Base-by-base conservation (phyloP, 2,888 invertebrate species). In the Fabriciana adippe region DNA sequence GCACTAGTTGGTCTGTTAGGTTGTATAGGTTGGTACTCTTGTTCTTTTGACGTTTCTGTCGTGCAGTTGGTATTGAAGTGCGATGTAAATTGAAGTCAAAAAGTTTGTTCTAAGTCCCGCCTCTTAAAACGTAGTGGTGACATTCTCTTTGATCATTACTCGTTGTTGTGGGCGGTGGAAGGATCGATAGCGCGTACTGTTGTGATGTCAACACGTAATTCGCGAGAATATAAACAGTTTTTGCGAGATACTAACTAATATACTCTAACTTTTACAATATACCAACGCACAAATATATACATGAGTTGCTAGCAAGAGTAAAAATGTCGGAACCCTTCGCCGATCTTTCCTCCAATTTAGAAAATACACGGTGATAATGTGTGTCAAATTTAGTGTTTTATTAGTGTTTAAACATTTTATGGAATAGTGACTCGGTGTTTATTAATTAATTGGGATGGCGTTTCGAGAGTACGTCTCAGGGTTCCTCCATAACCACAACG, bases 311-410 rank as follows among this genome's bases (percentile, higher is more conserved):
- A 67, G 45, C 21, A 70, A 64, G 59, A 68, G 61, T 62, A 61
- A 72, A 69, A 69, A 78, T 78, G 78, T 72, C 69, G 56, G 71
- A 71, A 61, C 66, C 63, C 48, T 69, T 55, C 51, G 59, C 64
- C 60, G 61, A 54, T 68, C 71, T 75, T 73, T 78, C 71, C 70
- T 78, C 76, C 72, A 69, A 69, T 70, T 74, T 77, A 74, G 68
- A 66, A 69, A 72, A 75, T 75, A 77, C 75, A 82, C 80, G 83
- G 90, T 90, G 89, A 91, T 91, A 89, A 91, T 91, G 88, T 88
- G 91, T 91, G 91, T 91, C 91, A 91, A 91, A 91, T 88, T 81
- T 89, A 87, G 86, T 83, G 82, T 84, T 82, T 75, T 81, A 83
- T 75, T 85, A 83, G 78, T 82, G 81, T 81, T 70, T 81, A 82